These are phyloP conservation scores for Cydia pomonella DNA, from an alignment of 1,140 invertebrate genomes.

Conservation along the genomic window DNA sequence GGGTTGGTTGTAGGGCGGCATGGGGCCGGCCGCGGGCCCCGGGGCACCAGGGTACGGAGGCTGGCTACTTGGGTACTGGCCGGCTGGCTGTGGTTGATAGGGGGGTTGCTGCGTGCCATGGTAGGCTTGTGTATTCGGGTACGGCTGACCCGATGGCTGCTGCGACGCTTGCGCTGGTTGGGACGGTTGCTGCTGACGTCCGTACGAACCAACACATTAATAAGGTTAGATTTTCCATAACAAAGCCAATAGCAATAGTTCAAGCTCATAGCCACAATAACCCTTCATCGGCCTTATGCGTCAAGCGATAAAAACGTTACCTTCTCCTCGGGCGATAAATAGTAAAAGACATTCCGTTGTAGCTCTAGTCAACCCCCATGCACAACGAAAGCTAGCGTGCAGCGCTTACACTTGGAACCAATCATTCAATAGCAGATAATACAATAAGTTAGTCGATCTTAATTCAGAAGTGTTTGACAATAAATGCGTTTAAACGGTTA, in stretches of 20 bases:
- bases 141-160: slow-evolving; percentile 78
- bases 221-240: slow-evolving; percentile 81
- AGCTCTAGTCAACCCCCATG: slow-evolving; percentile 76
- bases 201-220: slow-evolving; percentile 81
- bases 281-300: slow-evolving; percentile 62
- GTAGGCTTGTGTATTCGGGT: slow-evolving; percentile 78
- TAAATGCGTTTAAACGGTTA: slow-evolving; percentile 45
- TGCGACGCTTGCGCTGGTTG: slow-evolving; percentile 82
- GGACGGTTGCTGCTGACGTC: slow-evolving; percentile 80
- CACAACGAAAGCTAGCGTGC: slow-evolving; percentile 80
- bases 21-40: slow-evolving; percentile 31
- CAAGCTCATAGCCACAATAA: slow-evolving; percentile 68
- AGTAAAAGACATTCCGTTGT: slow-evolving; percentile 72
- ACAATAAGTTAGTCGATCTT: slow-evolving; percentile 42
- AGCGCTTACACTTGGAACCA: slow-evolving; percentile 70
- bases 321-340: slow-evolving; percentile 58
- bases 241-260: slow-evolving; percentile 74
- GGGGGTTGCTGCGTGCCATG: slow-evolving; percentile 79
- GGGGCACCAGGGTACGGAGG: slow-evolving; percentile 65
- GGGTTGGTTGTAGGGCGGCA: slow-evolving; percentile 72
- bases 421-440: slow-evolving; percentile 63
- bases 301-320: slow-evolving; percentile 73
- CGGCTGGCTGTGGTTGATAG: slow-evolving; percentile 70
- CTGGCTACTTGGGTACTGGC: slow-evolving; percentile 76
- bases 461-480: slow-evolving; percentile 53